Evolutionary conservation across 2,888 invertebrate genomes (phyloP), one percentile per base, ranked within the genome.

Genomic region (Doris montereyensis): DNA sequence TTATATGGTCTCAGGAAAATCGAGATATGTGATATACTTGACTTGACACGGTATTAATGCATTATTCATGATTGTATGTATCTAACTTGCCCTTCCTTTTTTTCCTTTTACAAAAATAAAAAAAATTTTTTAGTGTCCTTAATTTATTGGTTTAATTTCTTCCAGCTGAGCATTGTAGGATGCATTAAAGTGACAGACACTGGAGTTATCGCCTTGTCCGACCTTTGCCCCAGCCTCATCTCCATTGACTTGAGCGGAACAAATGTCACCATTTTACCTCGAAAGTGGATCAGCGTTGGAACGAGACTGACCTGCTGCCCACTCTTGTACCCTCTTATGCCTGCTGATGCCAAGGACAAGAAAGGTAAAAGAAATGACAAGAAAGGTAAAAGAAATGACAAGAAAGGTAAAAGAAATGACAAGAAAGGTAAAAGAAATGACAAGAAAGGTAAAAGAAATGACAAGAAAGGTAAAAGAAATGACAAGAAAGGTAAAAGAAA

Each of bases 241-340:
- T 68, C 74, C 3, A 32, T 74, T 5, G 74, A 78, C 74, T 26
- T 78, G 32, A 78, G 68, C 35, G 62, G 78, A 24, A 78, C 78
- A 13, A 32, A 57, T 4, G 74, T 78, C 13, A 67, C 17, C 21
- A 58, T 67, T 24, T 35, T 78, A 10, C 78, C 78, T n/a, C 17
- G 52, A 2, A 74, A 68, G 74, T 13, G 17, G 2, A 30, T 3
- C 21, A 26, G 32, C 17, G 58, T 34, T n/a, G 26, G 68, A 21
- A 76, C 58, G 71, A 74, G 24, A 34, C 58, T 74, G 68, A 57
- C 68, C 24, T 62, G 74, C 13, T 68, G 57, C 17, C 52, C 78
- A 26, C 2, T 78, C 13, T 58, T 78, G 2, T 78, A 57, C 24
- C 72, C 78, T 21, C 5, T 58, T 10, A 26, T 35, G 28, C 68